Conservation (phyloP, 2,113 vertebrate species). For the Melierax canorus region DNA sequence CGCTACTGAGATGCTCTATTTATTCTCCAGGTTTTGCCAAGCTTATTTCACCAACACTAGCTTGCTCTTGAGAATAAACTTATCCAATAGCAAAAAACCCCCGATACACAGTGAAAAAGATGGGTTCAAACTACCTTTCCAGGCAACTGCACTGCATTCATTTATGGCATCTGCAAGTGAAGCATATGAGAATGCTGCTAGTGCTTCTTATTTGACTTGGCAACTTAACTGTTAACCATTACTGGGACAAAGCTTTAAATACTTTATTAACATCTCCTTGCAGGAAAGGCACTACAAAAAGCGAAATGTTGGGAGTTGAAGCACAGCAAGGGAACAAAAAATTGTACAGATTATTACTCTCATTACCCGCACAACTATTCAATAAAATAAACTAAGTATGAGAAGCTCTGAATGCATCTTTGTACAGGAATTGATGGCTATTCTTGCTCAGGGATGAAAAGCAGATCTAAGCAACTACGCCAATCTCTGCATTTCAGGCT, state of each 20-base stretch:
- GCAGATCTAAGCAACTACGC: too few species aligned
- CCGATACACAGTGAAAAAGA: not conserved
- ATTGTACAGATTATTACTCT: not conserved
- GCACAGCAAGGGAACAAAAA: not conserved
- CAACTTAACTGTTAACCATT: not conserved
- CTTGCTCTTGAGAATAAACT: not conserved
- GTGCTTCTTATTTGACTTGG: not conserved
- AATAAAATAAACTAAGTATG: not conserved
- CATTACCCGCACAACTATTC: not conserved
- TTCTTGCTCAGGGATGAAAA: not conserved
- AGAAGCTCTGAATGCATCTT: not conserved
- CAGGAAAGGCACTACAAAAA: not conserved
- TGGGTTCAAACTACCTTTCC: not conserved
- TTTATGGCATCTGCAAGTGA: not conserved
- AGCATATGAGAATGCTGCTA: not conserved
- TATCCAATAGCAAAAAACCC: not conserved
- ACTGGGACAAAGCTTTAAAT: not conserved
- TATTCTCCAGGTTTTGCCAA: not conserved
- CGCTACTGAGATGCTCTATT: not conserved
- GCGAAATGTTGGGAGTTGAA: not conserved
- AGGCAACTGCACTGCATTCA: not conserved
- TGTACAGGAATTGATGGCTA: not conserved
- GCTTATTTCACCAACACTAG: not conserved
- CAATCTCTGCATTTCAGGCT: fast-evolving
- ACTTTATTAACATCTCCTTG: not conserved